Conservation (phyloP, 2,888 invertebrate species). For the Scaptomyza parva region DNA sequence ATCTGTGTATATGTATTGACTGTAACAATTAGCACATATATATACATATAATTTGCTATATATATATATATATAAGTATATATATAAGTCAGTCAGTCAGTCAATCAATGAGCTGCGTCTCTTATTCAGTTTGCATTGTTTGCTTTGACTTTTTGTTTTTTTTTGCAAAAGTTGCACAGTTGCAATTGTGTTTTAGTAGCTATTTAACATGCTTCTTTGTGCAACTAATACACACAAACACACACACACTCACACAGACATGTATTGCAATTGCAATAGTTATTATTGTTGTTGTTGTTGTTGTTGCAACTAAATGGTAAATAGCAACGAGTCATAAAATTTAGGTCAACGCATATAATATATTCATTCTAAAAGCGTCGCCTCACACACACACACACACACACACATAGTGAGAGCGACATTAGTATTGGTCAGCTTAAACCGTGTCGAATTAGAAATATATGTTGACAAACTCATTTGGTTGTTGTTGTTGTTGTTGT, state of each 20-base stretch:
- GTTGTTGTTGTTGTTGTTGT: constrained; percentile 23
- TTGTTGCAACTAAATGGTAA: constrained; percentile 67
- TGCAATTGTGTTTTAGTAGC: constrained; percentile 74
- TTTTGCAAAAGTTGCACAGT: constrained; percentile 45
- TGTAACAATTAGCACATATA: constrained; percentile 60
- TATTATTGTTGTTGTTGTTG: constrained; percentile 47
- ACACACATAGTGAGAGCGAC: constrained; percentile 15
- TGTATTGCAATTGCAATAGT: constrained; percentile 38
- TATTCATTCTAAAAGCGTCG: constrained; percentile 70
- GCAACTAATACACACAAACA: constrained; percentile 48
- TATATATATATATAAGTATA: constrained; percentile 16
- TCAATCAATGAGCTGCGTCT: constrained; percentile 36
- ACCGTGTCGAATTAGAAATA: constrained; percentile 65
- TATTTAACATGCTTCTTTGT: constrained; percentile 80
- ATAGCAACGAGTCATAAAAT: constrained; percentile 69
- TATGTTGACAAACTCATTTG: constrained; percentile 67
- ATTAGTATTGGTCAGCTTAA: constrained; percentile 53
- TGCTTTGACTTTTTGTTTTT: constrained; percentile 39
- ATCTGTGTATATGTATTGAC: constrained; percentile 35
- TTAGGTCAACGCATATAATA: constrained; percentile 82
- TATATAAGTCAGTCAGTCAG: constrained; percentile 18
- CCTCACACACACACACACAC: constrained; percentile 21
- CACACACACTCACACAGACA: constrained; percentile 12
- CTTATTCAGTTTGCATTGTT: constrained; percentile 43
- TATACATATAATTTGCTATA: constrained; percentile 15